phyloP scores from a whole-genome alignment of 2,888 invertebrate genomes.

The Caenorhabditis afra region DNA sequence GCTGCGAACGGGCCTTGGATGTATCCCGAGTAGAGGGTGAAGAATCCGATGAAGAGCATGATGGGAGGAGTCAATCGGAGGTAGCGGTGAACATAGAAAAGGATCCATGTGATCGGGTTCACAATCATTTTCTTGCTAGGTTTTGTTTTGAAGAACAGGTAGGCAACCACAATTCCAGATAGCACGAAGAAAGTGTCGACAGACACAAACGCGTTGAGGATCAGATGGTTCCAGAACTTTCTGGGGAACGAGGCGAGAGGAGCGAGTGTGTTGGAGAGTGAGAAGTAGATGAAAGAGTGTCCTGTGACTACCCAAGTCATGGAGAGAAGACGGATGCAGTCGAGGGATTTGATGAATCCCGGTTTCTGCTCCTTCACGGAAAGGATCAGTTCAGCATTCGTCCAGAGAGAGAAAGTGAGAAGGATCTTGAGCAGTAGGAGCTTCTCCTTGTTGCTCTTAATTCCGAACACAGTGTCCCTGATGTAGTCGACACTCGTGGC shows the following conservation, averaged over 20 bases:
- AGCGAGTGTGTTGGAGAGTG: neutral
- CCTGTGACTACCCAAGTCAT: constrained; percentile 73
- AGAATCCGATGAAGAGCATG: constrained; percentile 61
- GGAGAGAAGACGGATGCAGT: constrained; percentile 71
- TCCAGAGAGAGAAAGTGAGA: constrained; percentile 56
- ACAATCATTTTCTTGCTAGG: constrained; percentile 27
- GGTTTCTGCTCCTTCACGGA: constrained; percentile 35
- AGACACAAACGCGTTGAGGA: constrained; percentile 65
- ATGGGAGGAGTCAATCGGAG: constrained; percentile 59
- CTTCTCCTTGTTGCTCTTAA: constrained; percentile 7
- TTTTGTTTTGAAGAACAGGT: constrained; percentile 63
- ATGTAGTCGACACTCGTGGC: constrained; percentile 45
- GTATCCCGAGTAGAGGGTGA: constrained; percentile 41
- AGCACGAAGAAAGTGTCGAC: constrained; percentile 74
- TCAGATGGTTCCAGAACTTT: constrained; percentile 34
- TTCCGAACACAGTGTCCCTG: constrained; percentile 16
- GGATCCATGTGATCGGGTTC: constrained; percentile 64
- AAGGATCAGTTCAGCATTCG: constrained; percentile 45
- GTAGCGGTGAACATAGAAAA: constrained; percentile 74
- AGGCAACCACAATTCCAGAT: constrained; percentile 71
- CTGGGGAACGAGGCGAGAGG: constrained; percentile 21
- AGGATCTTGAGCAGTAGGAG: constrained; percentile 24
- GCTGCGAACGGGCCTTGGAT: constrained; percentile 54
- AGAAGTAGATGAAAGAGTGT: constrained; percentile 47
- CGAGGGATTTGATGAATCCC: constrained; percentile 64